These are phyloP conservation scores for Aleiodes leptofemur DNA, from an alignment of 2,888 invertebrate species.

Conservation along the genomic window DNA sequence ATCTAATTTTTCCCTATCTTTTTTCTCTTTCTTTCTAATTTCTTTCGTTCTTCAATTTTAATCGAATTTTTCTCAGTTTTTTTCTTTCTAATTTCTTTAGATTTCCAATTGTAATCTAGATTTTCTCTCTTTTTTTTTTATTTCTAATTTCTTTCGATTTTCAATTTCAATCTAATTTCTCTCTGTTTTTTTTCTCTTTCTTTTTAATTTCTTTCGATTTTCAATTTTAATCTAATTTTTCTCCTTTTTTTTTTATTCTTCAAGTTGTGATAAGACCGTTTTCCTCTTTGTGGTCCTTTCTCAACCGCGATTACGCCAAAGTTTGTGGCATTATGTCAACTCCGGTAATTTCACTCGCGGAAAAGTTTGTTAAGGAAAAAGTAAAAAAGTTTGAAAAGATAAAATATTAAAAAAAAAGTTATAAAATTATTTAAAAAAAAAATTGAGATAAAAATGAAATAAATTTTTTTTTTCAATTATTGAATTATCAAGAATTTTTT, in stretches of 20 bases:
- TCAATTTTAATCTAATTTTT: too few species aligned
- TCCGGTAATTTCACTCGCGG: neutral
- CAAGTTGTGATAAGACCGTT: neutral
- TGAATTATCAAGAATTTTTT: neutral
- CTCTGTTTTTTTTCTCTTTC: too few species aligned
- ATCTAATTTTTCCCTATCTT: too few species aligned
- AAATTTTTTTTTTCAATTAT: neutral
- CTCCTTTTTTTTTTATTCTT: neutral
- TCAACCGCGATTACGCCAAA: slow-evolving; percentile 1
- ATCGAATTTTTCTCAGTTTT: too few species aligned
- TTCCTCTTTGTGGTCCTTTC: slow-evolving; percentile 34
- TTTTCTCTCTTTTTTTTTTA: too few species aligned
- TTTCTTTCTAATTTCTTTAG: too few species aligned
- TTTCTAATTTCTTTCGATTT: too few species aligned
- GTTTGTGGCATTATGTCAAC: neutral
- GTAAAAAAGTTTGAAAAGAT: neutral
- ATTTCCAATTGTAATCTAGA: too few species aligned
- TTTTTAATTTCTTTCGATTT: too few species aligned
- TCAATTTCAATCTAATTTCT: too few species aligned
- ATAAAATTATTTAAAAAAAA: neutral
- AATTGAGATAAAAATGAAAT: neutral
- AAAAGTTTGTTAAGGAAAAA: neutral
- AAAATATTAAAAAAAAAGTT: neutral
- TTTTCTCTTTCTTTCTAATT: too few species aligned
- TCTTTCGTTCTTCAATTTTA: too few species aligned